Evolutionary conservation across 2,888 invertebrate genomes (phyloP), one percentile per base, ranked within the genome.

Genomic region (Sclerodermus sp.): DNA sequence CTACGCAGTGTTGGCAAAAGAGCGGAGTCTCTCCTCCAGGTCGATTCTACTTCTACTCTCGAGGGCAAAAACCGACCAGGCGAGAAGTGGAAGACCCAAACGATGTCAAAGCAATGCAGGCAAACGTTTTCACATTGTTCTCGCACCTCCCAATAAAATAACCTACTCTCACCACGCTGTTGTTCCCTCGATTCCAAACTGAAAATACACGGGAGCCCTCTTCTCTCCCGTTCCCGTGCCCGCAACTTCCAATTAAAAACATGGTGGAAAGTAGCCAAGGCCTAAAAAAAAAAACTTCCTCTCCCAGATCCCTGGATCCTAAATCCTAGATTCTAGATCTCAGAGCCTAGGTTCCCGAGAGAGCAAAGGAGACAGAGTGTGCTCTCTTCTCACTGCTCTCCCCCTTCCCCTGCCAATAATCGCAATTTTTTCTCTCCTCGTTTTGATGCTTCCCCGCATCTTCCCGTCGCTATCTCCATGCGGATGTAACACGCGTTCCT

Each of bases 71-170:
- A 39, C 40, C 53, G 56, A 49, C 52, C 50, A 48, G 51, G 53
- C 51, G 63, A 57, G 49, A 64, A 34, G 34, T 4, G 55, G 61
- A 49, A 44, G 51, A 54, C 50, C 47, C 52, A 53, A 55, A 54
- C 47, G 60, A 63, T 63, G 64, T 55, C 47, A 49, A 55, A 63
- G 61, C 63, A 51, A 63, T 61, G 64, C 63, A 64, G 64, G 64
- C 54, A 63, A 62, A 53, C 52, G 49, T 51, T 12, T 17, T 48
- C 17, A 39, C 42, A 17, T 44, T 29, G 37, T 36, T 9, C 42
- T 49, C 32, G 23, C 10, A 46, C 12, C 3, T 13, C 10, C 14
- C n/a, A 12, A 34, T 4, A 6, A 34, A 34, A 34, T 23, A 23
- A 23, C 23, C 23, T 23, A 34, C 4, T 14, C 10, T 31, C 31